Evolutionary conservation across 2,113 vertebrate species (phyloP).

Genomic region (Chloropsis hardwickii): DNA sequence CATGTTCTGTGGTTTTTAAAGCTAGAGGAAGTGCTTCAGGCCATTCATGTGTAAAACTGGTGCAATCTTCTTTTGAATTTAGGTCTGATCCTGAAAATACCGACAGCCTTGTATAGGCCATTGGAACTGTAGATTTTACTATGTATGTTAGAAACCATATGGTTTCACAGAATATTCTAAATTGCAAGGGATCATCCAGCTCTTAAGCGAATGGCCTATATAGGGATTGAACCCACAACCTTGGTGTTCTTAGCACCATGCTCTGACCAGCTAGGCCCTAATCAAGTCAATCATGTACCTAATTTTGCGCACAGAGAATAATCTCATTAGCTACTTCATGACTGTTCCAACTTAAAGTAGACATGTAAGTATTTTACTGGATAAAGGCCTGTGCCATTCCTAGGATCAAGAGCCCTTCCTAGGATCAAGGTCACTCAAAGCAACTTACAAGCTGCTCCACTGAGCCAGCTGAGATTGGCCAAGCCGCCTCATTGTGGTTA

Average conservation of each 20-base stretch:
- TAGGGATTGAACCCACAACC: neutral
- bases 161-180: neutral
- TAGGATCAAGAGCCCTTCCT: neutral
- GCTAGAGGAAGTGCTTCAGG: neutral
- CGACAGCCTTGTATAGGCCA: neutral
- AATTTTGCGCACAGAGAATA: neutral
- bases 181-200: neutral
- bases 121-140: neutral
- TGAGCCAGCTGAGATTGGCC: neutral
- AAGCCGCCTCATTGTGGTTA: neutral
- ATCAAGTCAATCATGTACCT: neutral
- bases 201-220: neutral
- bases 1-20: neutral
- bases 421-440: neutral
- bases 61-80: neutral
- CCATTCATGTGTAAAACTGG: neutral
- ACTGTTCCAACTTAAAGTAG: neutral
- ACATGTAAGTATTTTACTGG: neutral
- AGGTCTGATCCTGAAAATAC: neutral
- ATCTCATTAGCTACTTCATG: neutral
- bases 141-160: neutral
- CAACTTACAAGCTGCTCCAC: neutral
- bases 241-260: neutral
- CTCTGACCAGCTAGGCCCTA: neutral
- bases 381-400: neutral